Base-by-base conservation (phyloP, 2,797 vertebrate genomes). In the Syngnathus rostellatus region DNA sequence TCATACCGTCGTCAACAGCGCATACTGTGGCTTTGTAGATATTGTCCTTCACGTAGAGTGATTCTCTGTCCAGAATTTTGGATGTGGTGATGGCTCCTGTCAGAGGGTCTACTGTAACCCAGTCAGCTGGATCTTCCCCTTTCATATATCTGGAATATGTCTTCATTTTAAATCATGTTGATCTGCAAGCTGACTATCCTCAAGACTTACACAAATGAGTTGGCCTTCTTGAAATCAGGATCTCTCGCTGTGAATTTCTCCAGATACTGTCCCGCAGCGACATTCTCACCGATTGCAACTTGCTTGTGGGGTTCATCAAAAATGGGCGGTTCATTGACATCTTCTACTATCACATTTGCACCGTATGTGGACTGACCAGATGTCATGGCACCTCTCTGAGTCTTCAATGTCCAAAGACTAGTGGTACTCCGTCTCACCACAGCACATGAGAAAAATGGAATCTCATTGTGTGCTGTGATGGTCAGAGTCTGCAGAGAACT, bases 1-100 rank as follows among this genome's bases (percentile, higher is more conserved):
- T 70, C 83, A 65, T 83, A 90, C 89, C 88, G 14, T 84, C 2
- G 41, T 90, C 86, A 65, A 86, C 41, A 41, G 88, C 88, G 19
- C 51, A 39, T 38, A 89, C 1, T 53, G 77, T 81, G 66, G 84
- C 72, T 0, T 17, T 62, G 46, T 90, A 91, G 46, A 71, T 59
- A 31, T 53, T 76, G 58, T 85, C 41, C 11, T 59, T 74, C 66
- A 89, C 85, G 66, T 67, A 76, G 8, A 62, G 0, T 3, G 86
- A 87, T 73, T 91, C 89, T 72, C 87, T 67, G 70, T 90, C 89
- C 8, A 87, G 1, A 5, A 12, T 7, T 1, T 69, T 67, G 23
- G 45, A n/a, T 25, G 83, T 85, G 39, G 67, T 88, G 43, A 91
- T 60, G 11, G 71, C 64, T 62, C 90, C 89, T 8, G 77, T 87